Evolutionary conservation across 2,113 vertebrate species (phyloP), one percentile per base, ranked within the genome.

Genomic region (Condylura cristata): DNA sequence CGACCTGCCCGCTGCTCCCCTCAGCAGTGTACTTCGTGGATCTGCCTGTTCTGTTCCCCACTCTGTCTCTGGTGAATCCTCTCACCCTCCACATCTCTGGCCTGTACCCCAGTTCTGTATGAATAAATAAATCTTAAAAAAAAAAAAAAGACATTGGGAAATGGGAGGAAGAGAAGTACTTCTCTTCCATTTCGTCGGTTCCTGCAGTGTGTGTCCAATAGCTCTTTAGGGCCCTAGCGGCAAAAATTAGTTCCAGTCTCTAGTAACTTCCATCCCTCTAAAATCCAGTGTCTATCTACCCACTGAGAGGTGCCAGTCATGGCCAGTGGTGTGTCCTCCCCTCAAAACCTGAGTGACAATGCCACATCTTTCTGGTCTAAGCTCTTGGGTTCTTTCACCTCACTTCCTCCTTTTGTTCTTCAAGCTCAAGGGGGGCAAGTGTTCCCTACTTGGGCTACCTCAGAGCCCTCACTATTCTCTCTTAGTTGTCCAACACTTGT

Each of bases 291-390:
- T 75, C 26, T 74, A 71, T n/a, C 51, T 18, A 60, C 10, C 12
- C 3, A 20, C n/a, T 48, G 13, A n/a, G 28, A 88, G 16, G n/a
- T 30, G 28, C 22, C 2, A 63, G 53, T 66, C 74, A 5, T 39
- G 34, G 34, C 51, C 58, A 75, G 2, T 1, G 0, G 20, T n/a
- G 8, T 5, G 3, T 0, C 61, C 17, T 6, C 3, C 32, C 14
- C 8, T 61, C 44, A 39, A 41, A 89, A 7, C 26, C 37, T 48
- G 28, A 78, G 12, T 8, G 68, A 41, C 56, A 85, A n/a, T 1
- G 46, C 28, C 20, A 28, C 5, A 34, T 32, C 4, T 34, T 87
- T 6, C 46, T 41, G 12, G 18, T 28, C 22, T 32, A 81, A 37
- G 32, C 20, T 20, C n/a, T 34, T 0, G 58, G 14, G 18, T 56